Conservation (phyloP, 1,140 invertebrate genomes). For the Lepidurus apus region DNA sequence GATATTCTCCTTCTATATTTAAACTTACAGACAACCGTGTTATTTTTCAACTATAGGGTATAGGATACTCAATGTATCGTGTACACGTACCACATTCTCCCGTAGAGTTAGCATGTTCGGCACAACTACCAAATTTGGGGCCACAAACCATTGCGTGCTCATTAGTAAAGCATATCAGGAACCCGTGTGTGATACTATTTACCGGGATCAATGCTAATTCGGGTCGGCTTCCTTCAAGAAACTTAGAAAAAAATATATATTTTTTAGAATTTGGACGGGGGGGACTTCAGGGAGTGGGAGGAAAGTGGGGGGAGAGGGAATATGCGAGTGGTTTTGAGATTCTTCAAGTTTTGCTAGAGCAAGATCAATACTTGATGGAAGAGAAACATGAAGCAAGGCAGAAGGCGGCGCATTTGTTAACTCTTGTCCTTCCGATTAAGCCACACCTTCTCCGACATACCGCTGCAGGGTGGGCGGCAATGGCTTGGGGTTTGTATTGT, state of each 20-base stretch:
- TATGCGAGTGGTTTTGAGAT: neutral
- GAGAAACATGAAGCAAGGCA: neutral
- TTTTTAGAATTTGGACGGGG: neutral
- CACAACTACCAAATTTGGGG: no score
- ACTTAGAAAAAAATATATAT: neutral
- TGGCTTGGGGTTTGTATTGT: neutral
- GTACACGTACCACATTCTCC: no score
- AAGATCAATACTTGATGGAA: constrained; percentile 19
- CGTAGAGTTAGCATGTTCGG: no score
- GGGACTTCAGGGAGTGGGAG: neutral
- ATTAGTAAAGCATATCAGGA: no score
- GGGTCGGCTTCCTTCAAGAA: no score
- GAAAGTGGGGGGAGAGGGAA: neutral
- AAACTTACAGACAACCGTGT: neutral
- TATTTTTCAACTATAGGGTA: no score
- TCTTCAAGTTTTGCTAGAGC: neutral
- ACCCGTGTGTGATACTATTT: no score
- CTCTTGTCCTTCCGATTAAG: neutral
- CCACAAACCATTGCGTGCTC: no score
- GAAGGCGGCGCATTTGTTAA: neutral
- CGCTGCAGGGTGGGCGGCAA: neutral
- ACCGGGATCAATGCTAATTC: no score
- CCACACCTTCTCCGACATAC: neutral
- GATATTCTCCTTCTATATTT: neutral
- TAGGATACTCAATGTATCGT: no score